These are phyloP conservation scores for Chesias legatella DNA, from an alignment of 2,888 invertebrate genomes.

Conservation along the genomic window DNA sequence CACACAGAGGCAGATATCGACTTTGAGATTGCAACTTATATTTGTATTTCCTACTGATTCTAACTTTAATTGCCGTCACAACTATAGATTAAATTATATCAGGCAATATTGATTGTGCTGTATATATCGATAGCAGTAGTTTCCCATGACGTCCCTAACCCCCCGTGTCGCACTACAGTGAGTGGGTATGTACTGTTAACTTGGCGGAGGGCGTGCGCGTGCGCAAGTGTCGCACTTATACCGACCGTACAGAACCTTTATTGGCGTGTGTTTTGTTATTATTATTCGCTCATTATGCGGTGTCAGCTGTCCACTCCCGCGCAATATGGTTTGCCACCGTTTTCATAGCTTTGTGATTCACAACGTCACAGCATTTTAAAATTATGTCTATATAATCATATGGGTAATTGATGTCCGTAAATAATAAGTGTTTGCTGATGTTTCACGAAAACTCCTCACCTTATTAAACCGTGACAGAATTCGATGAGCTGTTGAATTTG, in stretches of 20 bases:
- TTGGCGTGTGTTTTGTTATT: constrained; percentile 44
- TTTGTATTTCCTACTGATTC: no score
- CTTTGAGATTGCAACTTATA: no score
- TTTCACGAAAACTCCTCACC: background rate
- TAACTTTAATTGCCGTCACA: no score
- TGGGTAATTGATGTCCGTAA: no score
- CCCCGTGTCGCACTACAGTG: constrained; percentile 57
- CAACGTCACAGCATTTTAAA: no score
- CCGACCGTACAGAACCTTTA: constrained; percentile 31
- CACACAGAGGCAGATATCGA: no score
- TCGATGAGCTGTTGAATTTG: constrained; percentile 15
- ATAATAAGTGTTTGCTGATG: no score
- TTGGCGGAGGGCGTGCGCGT: constrained; percentile 33
- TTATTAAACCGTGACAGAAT: constrained; percentile 17
- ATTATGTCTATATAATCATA: no score
- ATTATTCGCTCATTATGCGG: constrained; percentile 42
- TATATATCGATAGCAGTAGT: constrained; percentile 38
- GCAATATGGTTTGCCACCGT: constrained; percentile 24
- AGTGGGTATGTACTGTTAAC: constrained; percentile 29
- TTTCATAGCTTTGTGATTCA: constrained; percentile 17
- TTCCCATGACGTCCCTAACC: constrained; percentile 41
- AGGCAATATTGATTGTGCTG: background rate
- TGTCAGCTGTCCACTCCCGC: constrained; percentile 54
- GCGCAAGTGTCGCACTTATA: constrained; percentile 36
- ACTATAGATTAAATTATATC: no score